Conservation (phyloP, 2,797 vertebrate genomes). For the Alouatta caraya region DNA sequence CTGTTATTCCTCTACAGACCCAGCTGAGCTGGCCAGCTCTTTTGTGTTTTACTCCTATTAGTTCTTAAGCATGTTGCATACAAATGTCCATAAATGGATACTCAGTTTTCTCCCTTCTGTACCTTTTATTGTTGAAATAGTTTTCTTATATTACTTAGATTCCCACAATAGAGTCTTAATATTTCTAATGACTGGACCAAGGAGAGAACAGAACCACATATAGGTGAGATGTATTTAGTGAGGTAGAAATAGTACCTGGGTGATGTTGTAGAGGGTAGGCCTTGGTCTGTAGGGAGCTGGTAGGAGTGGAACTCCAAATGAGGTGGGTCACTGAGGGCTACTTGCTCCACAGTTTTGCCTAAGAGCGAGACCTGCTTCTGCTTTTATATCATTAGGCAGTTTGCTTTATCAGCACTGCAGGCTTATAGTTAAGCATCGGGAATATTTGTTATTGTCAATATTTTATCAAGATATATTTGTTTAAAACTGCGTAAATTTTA, state of each 20-base stretch:
- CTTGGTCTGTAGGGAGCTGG: not conserved
- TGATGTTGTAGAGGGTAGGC: not conserved
- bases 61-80: not conserved
- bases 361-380: not conserved
- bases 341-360: not conserved
- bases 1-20: not conserved
- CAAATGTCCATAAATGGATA: not conserved
- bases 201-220: not conserved
- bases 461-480: conserved; percentile 42
- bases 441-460: conserved; percentile 45
- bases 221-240: not conserved
- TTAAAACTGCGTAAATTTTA: conserved; percentile 29
- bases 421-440: not conserved
- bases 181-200: not conserved
- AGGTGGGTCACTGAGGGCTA: not conserved
- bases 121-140: conserved; percentile 38
- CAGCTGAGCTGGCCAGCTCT: not conserved
- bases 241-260: not conserved
- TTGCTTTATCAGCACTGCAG: conserved; percentile 5
- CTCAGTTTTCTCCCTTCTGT: not conserved
- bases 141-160: not conserved
- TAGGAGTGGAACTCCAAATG: not conserved
- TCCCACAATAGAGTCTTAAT: not conserved
- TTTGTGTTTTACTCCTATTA: not conserved
- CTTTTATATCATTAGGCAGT: not conserved